These are phyloP conservation scores for Campoplex nolae DNA, from an alignment of 2,888 invertebrate species.

Conservation along the genomic window DNA sequence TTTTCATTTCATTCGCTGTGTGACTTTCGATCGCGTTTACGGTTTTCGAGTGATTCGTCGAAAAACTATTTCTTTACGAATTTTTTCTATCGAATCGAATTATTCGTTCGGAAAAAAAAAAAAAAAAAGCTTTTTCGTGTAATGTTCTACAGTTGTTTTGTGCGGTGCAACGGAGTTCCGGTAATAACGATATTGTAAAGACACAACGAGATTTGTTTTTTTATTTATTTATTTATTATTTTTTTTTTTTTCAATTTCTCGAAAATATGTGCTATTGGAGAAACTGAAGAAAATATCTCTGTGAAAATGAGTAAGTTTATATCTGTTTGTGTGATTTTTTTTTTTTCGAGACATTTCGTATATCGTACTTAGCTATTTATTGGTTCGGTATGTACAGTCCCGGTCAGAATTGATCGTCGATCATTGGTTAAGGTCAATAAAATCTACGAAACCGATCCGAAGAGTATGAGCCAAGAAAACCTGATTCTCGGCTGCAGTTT, in stretches of 20 bases:
- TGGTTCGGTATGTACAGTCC: neutral
- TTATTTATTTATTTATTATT: too few relatives aligned
- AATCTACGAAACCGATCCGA: neutral
- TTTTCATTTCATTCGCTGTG: neutral
- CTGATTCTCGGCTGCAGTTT: neutral
- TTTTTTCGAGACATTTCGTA: neutral
- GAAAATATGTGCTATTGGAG: slow-evolving; percentile 56
- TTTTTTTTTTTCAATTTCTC: neutral
- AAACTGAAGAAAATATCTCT: slow-evolving; percentile 48
- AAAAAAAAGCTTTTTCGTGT: neutral
- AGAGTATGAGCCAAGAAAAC: neutral
- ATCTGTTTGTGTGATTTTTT: slow-evolving; percentile 14
- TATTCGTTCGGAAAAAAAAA: neutral
- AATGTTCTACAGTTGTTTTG: slow-evolving; percentile 25
- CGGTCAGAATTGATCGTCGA: neutral
- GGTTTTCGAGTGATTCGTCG: neutral
- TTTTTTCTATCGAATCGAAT: neutral
- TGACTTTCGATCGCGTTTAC: neutral
- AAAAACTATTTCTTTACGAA: neutral
- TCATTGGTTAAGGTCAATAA: neutral
- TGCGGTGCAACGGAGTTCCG: slow-evolving; percentile 50
- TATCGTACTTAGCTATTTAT: neutral
- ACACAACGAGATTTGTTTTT: neutral
- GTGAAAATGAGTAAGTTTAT: slow-evolving; percentile 65
- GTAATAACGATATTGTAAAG: neutral